Evolutionary conservation across 2,113 vertebrate genomes (phyloP), one percentile per base, ranked within the genome.

Genomic region (Tricholaema leucomelas): DNA sequence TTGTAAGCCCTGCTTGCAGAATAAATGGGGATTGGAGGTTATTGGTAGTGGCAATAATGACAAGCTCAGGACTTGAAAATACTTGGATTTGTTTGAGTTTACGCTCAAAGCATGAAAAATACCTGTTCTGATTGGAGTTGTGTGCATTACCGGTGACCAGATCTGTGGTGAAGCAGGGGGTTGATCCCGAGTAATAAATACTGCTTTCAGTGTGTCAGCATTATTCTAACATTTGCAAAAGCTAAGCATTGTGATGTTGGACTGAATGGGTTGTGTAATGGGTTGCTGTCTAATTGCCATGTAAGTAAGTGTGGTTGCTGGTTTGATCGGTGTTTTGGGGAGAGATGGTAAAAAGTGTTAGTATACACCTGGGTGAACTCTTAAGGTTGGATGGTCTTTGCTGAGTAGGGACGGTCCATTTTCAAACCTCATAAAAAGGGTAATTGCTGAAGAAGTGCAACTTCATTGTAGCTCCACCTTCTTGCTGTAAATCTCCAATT

Each of bases 391-490:
- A 44, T 81, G 40, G 12, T 61, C n/a, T 88, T 69, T 31, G 54
- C 21, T 0, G 1, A n/a, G 12, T 70, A 48, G 60, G 65, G 27
- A 54, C 20, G 0, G 0, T 23, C 28, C 18, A 3, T 65, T 84
- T 86, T 58, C 33, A 85, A 66, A 87, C 50, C 35, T 10, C 23
- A 0, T 56, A 4, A 52, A 67, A 55, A 66, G 70, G 12, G 9
- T 31, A n/a, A 5, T 54, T 85, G 52, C 36, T 46, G 33, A 50
- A 78, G 27, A 50, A 61, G 12, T 15, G 7, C 65, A 60, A 31
- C 30, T 73, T 70, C 33, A 27, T 0, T 5, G 12, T 64, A 67
- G 38, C 46, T 85, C 28, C 28, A 6, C 30, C 7, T 31, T 79
- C 52, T 56, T 55, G 23, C 9, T 61, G 35, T 10, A 17, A 25